Percentiles rank a stretch among this genome's conserved stretches.
Evolutionary conservation across 2,113 vertebrate genomes (phyloP).

Genomic region (Leptodactylus fuscus): DNA sequence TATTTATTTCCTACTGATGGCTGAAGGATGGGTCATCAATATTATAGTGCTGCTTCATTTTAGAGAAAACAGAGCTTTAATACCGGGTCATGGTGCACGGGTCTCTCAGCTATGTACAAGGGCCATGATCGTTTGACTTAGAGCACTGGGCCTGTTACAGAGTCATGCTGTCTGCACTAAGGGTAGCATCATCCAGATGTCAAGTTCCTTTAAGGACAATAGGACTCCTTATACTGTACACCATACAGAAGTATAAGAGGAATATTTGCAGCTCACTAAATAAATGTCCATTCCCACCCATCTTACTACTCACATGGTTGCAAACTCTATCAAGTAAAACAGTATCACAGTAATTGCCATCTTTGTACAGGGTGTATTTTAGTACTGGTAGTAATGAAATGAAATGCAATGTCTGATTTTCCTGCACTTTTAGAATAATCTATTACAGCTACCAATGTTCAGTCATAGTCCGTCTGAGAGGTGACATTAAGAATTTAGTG

Average conservation of each 20-base stretch:
- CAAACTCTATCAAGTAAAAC: not conserved
- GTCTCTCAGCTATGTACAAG: too few relatives aligned
- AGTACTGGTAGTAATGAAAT: not conserved
- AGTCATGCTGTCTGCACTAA: accelerated
- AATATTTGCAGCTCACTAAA: not conserved
- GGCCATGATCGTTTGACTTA: too few relatives aligned
- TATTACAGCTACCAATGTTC: not conserved
- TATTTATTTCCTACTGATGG: too few relatives aligned
- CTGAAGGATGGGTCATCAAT: too few relatives aligned
- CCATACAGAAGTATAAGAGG: not conserved
- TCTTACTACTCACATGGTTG: not conserved
- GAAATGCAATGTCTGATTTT: not conserved
- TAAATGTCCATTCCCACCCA: not conserved
- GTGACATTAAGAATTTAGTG: not conserved
- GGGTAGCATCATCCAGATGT: not conserved
- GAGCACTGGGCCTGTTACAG: too few relatives aligned
- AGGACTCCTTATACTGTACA: not conserved
- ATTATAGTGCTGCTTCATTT: too few relatives aligned
- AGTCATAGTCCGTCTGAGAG: not conserved
- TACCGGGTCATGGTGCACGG: too few relatives aligned
- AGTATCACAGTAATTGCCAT: not conserved
- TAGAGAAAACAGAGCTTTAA: too few relatives aligned
- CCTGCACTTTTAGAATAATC: not conserved
- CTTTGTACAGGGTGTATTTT: not conserved
- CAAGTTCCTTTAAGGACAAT: not conserved